Evolutionary conservation across 2,888 invertebrate species (phyloP).

Genomic region (Pachliopta kotzebuea): DNA sequence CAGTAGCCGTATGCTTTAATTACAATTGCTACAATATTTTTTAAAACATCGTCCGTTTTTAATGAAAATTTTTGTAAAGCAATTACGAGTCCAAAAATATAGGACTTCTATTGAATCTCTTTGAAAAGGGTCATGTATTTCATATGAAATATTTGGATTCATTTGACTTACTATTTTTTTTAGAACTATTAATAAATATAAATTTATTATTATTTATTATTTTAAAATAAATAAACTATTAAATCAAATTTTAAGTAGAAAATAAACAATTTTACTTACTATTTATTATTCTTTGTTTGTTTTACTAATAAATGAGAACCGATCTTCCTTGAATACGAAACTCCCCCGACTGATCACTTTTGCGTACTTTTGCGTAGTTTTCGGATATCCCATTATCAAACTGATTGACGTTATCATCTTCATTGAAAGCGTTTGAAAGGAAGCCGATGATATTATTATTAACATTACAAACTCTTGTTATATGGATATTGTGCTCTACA

Average conservation of each 20-base stretch:
- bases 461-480: neutral
- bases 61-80: too few species aligned
- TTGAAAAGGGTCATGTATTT: too few species aligned
- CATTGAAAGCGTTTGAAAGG: constrained; percentile 31
- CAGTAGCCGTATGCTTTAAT: too few species aligned
- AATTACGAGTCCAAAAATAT: too few species aligned
- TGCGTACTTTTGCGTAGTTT: constrained; percentile 24
- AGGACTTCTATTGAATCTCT: too few species aligned
- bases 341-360: constrained; percentile 18
- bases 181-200: too few species aligned
- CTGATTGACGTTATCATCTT: constrained; percentile 42
- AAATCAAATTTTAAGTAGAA: neutral
- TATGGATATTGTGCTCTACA: neutral
- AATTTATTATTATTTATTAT: too few species aligned
- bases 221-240: neutral
- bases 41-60: too few species aligned
- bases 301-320: constrained; percentile 1
- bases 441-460: constrained; percentile 25
- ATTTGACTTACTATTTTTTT: too few species aligned
- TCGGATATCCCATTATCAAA: constrained; percentile 30
- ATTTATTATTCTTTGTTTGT: neutral
- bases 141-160: too few species aligned
- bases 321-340: constrained; percentile 20
- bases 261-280: constrained; percentile 2
- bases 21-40: too few species aligned